Percentiles rank a stretch among this genome's conserved stretches.
phyloP scores from a whole-genome alignment of 2,113 vertebrate species.

The Albula goreensis region DNA sequence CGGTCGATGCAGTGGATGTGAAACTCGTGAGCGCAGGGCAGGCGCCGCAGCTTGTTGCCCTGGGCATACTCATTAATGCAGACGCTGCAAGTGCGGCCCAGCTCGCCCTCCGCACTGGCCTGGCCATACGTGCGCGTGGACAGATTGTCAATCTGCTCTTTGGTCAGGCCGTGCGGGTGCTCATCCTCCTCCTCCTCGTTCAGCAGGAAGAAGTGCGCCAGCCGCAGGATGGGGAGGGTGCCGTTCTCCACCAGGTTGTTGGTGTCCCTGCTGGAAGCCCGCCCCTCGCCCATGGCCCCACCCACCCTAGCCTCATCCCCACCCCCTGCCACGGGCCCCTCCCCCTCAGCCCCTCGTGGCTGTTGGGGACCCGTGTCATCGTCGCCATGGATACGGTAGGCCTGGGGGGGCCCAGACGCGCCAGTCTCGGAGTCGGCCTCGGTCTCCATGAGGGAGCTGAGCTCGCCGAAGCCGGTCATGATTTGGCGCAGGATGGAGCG shows the following conservation, averaged over 20 bases:
- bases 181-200: slow-evolving; percentile 85
- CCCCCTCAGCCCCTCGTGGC: slow-evolving; percentile 47
- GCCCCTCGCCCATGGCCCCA: slow-evolving; percentile 44
- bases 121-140: slow-evolving; percentile 88
- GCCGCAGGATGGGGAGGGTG: slow-evolving; percentile 84
- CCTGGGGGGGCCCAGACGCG: slow-evolving; percentile 49
- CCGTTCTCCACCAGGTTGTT: slow-evolving; percentile 84
- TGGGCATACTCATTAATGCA: slow-evolving; percentile 93
- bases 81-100: slow-evolving; percentile 86
- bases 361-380: slow-evolving; percentile 45
- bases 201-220: slow-evolving; percentile 90
- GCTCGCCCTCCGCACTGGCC: slow-evolving; percentile 75
- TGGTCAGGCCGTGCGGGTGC: slow-evolving; percentile 84
- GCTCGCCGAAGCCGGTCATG: slow-evolving; percentile 90
- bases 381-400: slow-evolving; percentile 49
- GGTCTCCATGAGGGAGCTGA: slow-evolving; percentile 89
- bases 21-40: slow-evolving; percentile 91
- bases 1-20: slow-evolving; percentile 96
- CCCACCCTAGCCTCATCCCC: slow-evolving; percentile 41
- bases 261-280: slow-evolving; percentile 73
- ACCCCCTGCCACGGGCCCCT: slow-evolving; percentile 31
- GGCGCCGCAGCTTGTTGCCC: slow-evolving; percentile 89
- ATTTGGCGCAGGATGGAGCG: slow-evolving; percentile 90
- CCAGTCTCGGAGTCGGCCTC: slow-evolving; percentile 79
- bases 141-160: slow-evolving; percentile 97